These are phyloP conservation scores for Embiotoca jacksoni DNA, from an alignment of 2,113 vertebrate genomes.

Conservation along the genomic window DNA sequence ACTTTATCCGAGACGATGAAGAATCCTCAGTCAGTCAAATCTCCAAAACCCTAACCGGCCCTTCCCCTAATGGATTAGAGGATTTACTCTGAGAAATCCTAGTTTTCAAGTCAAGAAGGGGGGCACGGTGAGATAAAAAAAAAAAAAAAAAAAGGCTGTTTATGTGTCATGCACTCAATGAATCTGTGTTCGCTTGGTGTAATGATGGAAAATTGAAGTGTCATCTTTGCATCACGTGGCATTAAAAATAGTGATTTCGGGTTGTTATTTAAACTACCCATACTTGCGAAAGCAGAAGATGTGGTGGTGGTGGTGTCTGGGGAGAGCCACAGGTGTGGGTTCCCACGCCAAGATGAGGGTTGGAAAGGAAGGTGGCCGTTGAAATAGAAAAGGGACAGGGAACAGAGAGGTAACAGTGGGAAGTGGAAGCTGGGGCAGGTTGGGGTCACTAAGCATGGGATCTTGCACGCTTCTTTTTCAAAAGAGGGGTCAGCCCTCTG, in stretches of 20 bases:
- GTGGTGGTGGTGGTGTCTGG: conserved; percentile 37
- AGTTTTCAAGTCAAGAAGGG: conserved; percentile 67
- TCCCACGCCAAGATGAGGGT: conserved; percentile 77
- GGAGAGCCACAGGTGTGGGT: conserved; percentile 81
- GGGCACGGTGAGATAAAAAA: conserved; percentile 25
- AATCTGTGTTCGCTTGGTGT: conserved; percentile 10
- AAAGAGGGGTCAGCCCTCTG: conserved; percentile 77
- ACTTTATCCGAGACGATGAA: conserved; percentile 46
- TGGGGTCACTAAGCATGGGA: conserved; percentile 81
- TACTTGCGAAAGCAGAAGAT: conserved; percentile 2
- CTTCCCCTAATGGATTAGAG: conserved; percentile 73
- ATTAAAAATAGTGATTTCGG: conserved; percentile 7
- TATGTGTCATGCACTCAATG: conserved; percentile 14
- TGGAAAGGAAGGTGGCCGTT: conserved; percentile 54
- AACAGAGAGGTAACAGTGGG: conserved; percentile 68
- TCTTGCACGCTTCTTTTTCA: conserved; percentile 79
- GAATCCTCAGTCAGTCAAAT: conserved; percentile 62
- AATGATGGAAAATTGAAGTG: neutral
- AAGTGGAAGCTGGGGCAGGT: conserved; percentile 75
- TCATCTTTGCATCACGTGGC: neutral
- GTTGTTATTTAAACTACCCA: neutral
- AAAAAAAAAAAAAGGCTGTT: conserved; percentile 25
- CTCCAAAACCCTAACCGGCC: conserved; percentile 58
- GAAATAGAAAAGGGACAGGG: conserved; percentile 59
- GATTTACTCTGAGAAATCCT: conserved; percentile 78